Base-by-base conservation (phyloP, 2,113 vertebrate genomes). In the Spheniscus mendiculus region DNA sequence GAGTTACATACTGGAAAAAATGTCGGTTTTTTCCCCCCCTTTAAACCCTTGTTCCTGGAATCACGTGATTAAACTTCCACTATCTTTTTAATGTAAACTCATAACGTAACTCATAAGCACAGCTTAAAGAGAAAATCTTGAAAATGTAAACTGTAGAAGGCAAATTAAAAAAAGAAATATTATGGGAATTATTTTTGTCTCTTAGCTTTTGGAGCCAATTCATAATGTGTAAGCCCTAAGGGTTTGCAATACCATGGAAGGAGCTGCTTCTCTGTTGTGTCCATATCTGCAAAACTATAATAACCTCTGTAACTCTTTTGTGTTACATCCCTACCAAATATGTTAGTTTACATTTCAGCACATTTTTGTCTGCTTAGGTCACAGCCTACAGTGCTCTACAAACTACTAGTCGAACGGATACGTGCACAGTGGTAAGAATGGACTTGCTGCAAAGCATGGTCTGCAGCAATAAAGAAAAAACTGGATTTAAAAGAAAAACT, bases 361-460 rank as follows among this genome's bases (percentile, higher is more conserved):
- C 67, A 89, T 93, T 94, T 97, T 86, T 94, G 20, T 74, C 59
- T 73, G 85, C 67, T 93, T 87, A 92, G 55, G 34, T 90, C 91
- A 88, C 53, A 83, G 49, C 55, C 50, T 73, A 42, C 29, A 83
- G 29, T 20, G 22, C 53, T 93, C 63, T 77, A 42, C 44, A 72
- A 62, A 62, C 27, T 79, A 42, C 22, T 17, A 12, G 45, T 22
- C 0, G 1, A 90, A 80, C 11, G 14, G 55, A 70, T 80, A 16
- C 9, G 44, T 53, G n/a, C 27, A 26, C 5, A 20, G 14, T 40
- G n/a, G 14, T 77, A 90, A 93, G 83, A 88, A 81, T 34, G 72
- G 59, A 47, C 26, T 66, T 53, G 55, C 40, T 83, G 58, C 47
- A 69, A 83, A 91, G 10, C 66, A 42, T 53, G 36, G 38, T 77